These are phyloP conservation scores for Acromyrmex heyeri DNA, from an alignment of 1,140 invertebrate genomes.

Conservation along the genomic window DNA sequence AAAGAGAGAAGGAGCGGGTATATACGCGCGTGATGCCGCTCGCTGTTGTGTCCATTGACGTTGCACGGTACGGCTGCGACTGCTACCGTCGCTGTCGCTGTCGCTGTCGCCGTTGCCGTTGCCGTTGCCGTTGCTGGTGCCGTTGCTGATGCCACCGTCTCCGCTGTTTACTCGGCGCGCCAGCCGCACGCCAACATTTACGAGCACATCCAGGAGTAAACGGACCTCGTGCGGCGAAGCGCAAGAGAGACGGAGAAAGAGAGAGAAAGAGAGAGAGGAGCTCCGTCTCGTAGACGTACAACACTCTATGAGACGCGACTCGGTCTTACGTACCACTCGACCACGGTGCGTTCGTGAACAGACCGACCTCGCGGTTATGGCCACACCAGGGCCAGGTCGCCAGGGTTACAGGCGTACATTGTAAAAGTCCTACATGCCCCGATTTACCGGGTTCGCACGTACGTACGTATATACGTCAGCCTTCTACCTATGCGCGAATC, in stretches of 20 bases:
- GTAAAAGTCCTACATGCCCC: conserved; percentile 70
- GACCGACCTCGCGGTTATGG: conserved; percentile 56
- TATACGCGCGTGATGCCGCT: conserved; percentile 72
- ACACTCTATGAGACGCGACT: conserved; percentile 7
- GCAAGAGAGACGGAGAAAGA: conserved; percentile 30
- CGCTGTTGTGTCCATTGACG: conserved; percentile 72
- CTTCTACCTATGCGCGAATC: conserved; percentile 29
- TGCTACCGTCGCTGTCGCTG: conserved; percentile 31
- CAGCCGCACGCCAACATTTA: conserved; percentile 69
- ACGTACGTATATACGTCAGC: conserved; percentile 40
- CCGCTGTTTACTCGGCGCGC: conserved; percentile 70
- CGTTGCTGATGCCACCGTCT: conserved; percentile 70
- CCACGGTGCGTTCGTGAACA: conserved; percentile 51
- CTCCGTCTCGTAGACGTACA: conserved; percentile 14
- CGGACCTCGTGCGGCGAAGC: conserved; percentile 57
- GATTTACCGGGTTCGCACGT: conserved; percentile 70
- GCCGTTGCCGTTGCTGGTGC: not conserved
- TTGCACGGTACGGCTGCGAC: conserved; percentile 50
- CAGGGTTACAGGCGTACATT: conserved; percentile 62
- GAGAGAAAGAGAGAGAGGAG: not conserved
- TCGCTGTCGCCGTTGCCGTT: not conserved
- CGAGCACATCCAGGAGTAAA: conserved; percentile 65
- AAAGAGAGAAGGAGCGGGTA: not conserved
- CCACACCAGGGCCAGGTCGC: conserved; percentile 51
- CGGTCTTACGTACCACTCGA: conserved; percentile 28